Evolutionary conservation across 2,113 vertebrate species (phyloP), one percentile per base, ranked within the genome.

Genomic region (Rousettus leschenaultii): DNA sequence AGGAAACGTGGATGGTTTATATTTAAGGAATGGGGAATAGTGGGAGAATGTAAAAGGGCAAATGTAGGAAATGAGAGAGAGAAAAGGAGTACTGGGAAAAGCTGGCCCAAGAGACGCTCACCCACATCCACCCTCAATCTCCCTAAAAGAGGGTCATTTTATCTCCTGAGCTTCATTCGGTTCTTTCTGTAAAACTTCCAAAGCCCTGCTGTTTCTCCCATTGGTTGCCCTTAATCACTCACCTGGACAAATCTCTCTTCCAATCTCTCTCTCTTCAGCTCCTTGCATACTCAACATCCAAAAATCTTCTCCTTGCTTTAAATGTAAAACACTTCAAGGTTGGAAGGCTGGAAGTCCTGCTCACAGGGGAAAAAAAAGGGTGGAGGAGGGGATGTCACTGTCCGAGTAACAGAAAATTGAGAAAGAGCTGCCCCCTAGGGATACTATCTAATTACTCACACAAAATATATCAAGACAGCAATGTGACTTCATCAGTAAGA

Each of bases 261-360:
- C 68, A 63, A 16, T 63, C 21, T 26, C 74, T 82, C 48, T 88
- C n/a, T 96, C 57, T 83, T 93, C 75, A 45, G 57, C 18, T 87
- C 26, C 74, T 89, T 86, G 89, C 92, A 96, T 92, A 84, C 68
- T 94, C 33, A 90, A 59, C 24, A 96, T 30, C 86, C 90, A 97
- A 26, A 85, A 63, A 80, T 85, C 53, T 93, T 95, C 83, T 55
- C 91, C 87, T 90, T 89, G 65, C 77, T 96, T 97, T 93, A 82
- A 79, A 2, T 70, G 71, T 63, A 80, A 94, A 91, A 96, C 55
- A 65, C 79, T 82, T 96, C 91, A 57, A 57, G 86, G 88, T 22
- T 97, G 86, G 75, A 93, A 93, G 88, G 88, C 45, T 35, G 63
- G 83, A 55, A 96, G n/a, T 43, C 63, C 96, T 97, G 92, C 80